Conservation (phyloP, 2,113 vertebrate genomes). For the Phodopus roborovskii region DNA sequence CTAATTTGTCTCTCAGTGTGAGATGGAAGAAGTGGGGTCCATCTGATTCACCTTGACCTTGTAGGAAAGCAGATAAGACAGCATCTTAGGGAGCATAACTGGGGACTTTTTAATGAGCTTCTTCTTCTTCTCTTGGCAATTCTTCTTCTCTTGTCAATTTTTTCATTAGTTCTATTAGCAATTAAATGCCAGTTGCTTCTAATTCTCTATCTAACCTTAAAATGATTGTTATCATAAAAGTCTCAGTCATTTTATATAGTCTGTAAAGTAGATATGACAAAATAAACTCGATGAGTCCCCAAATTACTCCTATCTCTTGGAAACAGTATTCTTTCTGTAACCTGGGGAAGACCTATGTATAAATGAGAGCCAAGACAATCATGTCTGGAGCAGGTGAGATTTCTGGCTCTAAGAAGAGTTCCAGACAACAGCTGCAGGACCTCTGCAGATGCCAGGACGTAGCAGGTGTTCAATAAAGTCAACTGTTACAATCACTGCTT, state of each 20-base stretch:
- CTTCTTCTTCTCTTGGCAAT: not conserved
- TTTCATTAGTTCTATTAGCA: not conserved
- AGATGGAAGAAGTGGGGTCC: not conserved
- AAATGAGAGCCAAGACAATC: not conserved
- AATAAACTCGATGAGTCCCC: not conserved
- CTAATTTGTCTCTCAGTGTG: not conserved
- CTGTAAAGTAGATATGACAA: conserved; percentile 26
- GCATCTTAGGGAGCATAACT: not conserved
- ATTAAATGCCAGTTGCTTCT: not conserved
- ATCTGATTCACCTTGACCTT: not conserved
- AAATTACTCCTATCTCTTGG: conserved; percentile 3
- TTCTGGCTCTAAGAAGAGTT: not conserved
- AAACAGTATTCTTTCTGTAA: not conserved
- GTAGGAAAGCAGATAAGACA: not conserved
- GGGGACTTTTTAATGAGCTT: not conserved
- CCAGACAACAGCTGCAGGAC: not conserved
- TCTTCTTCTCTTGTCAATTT: not conserved
- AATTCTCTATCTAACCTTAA: conserved; percentile 26
- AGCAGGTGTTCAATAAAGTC: not conserved
- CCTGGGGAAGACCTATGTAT: not conserved
- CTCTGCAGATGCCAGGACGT: not conserved
- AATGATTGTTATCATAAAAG: not conserved
- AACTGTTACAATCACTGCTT: not conserved
- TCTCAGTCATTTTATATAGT: conserved; percentile 16
- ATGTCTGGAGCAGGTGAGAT: not conserved